phyloP scores from a whole-genome alignment of 2,888 invertebrate species.

The Laspeyria flexula region DNA sequence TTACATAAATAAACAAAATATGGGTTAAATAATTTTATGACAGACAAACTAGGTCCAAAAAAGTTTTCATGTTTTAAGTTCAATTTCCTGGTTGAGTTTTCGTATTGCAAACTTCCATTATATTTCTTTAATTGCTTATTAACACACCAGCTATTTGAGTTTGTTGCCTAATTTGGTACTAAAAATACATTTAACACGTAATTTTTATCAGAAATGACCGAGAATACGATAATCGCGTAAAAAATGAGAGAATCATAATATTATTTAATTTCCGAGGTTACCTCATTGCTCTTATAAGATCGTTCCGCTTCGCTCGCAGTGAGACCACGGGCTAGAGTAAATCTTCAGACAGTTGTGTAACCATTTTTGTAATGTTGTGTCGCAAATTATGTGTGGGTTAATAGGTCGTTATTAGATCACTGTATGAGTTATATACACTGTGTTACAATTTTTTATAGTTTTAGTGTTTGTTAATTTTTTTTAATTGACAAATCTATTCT shows the following conservation, averaged over 20 bases:
- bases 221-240: neutral
- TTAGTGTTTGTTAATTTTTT: neutral
- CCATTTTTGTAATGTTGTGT: constrained; percentile 34
- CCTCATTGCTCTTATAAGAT: constrained; percentile 20
- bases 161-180: no score
- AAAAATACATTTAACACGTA: no score
- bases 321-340: constrained; percentile 13
- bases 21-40: no score
- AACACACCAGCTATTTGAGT: no score
- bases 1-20: no score
- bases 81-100: no score
- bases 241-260: constrained; percentile 6
- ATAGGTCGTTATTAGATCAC: constrained; percentile 43
- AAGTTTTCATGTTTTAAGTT: no score
- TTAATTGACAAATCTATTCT: neutral
- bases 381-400: constrained; percentile 44
- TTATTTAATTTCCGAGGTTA: constrained; percentile 13
- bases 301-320: constrained; percentile 25
- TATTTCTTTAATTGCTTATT: no score
- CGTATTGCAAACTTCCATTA: no score
- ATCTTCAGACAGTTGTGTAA: constrained; percentile 41
- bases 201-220: no score
- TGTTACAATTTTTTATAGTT: neutral
- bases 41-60: no score
- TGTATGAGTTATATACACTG: constrained; percentile 21